Percentiles rank a stretch among this genome's conserved stretches.
These are phyloP conservation scores for Lutra lutra DNA, from an alignment of 2,797 vertebrate species.

Conservation along the genomic window DNA sequence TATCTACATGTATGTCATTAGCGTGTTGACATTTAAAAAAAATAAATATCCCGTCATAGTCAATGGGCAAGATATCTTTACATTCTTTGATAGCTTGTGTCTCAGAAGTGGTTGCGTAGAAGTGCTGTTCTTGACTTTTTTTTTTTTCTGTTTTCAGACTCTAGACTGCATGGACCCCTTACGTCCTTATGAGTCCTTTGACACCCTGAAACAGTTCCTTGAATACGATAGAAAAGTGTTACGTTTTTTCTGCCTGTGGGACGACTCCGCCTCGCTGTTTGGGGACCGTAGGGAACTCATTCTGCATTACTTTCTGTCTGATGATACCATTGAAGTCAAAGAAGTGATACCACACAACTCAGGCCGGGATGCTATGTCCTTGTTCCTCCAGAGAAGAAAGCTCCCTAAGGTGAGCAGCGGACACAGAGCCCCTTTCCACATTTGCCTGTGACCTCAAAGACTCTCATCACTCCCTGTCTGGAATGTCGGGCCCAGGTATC, in stretches of 20 bases:
- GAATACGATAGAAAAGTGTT: conserved; percentile 92
- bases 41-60: conserved; percentile 38
- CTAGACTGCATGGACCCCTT: conserved; percentile 88
- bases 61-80: background rate
- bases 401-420: conserved; percentile 92
- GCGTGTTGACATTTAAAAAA: conserved; percentile 25
- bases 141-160: conserved; percentile 83
- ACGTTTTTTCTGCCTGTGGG: conserved; percentile 93
- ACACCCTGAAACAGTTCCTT: conserved; percentile 92
- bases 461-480: conserved; percentile 39
- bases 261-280: conserved; percentile 87
- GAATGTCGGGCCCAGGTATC: background rate
- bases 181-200: conserved; percentile 89
- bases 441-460: conserved; percentile 52
- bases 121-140: conserved; percentile 41
- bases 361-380: conserved; percentile 86
- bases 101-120: conserved; percentile 49
- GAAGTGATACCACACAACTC: conserved; percentile 89
- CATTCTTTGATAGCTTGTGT: background rate
- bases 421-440: background rate
- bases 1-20: background rate
- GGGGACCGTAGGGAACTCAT: conserved; percentile 89
- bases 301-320: conserved; percentile 93
- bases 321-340: conserved; percentile 93
- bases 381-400: conserved; percentile 92